Conservation (phyloP, 2,888 invertebrate species). For the Adineta ricciae region DNA sequence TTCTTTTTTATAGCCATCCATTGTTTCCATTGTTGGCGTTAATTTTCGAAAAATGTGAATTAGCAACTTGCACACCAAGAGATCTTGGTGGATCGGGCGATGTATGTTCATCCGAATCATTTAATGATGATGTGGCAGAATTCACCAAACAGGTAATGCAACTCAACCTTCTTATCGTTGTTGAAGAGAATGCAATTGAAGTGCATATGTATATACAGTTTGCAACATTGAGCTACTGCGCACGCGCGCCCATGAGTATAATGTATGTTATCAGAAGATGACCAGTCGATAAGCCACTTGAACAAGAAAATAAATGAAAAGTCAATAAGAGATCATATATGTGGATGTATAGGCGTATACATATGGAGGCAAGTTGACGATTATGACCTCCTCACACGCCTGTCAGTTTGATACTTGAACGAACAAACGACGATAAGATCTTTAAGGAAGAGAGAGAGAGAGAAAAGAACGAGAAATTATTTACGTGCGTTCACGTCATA, state of each 20-base stretch:
- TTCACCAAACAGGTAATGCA: constrained; percentile 89
- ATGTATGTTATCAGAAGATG: neutral
- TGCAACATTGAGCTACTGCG: neutral
- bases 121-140: constrained; percentile 98
- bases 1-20: constrained; percentile 71
- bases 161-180: neutral
- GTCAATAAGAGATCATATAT: neutral
- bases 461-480: neutral
- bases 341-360: neutral
- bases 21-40: constrained; percentile 94
- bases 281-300: neutral
- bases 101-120: constrained; percentile 98
- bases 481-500: neutral
- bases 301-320: constrained; percentile 16
- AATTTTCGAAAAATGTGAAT: constrained; percentile 99
- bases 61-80: constrained; percentile 97
- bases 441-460: neutral
- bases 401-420: constrained; percentile 9
- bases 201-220: neutral
- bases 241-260: neutral
- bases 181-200: neutral
- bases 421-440: neutral
- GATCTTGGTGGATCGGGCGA: constrained; percentile 76
- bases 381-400: constrained; percentile 8
- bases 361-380: neutral